Conservation (phyloP, 2,113 vertebrate genomes). For the Rhabdomys dilectus region DNA sequence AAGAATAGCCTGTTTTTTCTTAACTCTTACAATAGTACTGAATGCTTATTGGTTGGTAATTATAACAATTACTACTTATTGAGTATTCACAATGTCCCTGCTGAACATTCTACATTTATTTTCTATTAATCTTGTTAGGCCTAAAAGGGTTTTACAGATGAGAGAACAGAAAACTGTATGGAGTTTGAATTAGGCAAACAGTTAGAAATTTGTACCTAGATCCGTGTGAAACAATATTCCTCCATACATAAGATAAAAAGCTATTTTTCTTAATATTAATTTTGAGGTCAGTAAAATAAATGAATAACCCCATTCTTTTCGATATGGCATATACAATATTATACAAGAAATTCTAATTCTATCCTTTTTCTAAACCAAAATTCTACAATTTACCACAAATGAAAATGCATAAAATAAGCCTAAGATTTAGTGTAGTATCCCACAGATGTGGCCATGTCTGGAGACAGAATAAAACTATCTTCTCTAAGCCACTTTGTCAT, state of each 20-base stretch:
- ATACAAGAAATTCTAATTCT: background rate
- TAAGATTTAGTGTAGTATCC: background rate
- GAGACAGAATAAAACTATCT: background rate
- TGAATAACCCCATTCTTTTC: background rate
- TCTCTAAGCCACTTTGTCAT: background rate
- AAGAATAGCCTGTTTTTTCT: background rate
- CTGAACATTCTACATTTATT: background rate
- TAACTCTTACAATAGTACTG: background rate
- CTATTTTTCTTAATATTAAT: background rate
- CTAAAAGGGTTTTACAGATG: background rate
- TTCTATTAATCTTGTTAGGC: background rate
- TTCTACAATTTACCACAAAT: background rate
- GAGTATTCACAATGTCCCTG: background rate
- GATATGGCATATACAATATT: background rate
- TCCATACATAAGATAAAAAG: background rate
- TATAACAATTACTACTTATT: background rate
- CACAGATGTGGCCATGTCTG: background rate
- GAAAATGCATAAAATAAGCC: background rate
- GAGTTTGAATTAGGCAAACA: background rate
- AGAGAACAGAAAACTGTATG: background rate
- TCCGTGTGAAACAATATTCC: background rate
- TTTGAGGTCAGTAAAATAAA: background rate
- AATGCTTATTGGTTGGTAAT: constrained; percentile 19
- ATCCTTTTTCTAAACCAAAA: background rate
- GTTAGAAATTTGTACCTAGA: background rate